phyloP scores from a whole-genome alignment of 2,888 invertebrate genomes.

The Chrysina gloriosa region DNA sequence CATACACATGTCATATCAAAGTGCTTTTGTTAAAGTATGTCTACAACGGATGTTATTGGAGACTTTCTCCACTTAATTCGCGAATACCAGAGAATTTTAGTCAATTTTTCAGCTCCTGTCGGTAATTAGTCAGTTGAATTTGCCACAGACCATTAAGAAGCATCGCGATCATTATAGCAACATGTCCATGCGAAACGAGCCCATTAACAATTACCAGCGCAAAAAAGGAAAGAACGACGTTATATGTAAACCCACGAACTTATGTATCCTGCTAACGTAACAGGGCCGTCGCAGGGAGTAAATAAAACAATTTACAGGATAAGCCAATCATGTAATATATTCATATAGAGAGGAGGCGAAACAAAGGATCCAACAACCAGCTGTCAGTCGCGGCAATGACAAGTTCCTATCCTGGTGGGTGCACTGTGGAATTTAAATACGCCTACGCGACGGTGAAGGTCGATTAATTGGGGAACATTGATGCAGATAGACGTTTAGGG shows the following conservation, averaged over 20 bases:
- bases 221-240: constrained; percentile 23
- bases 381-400: constrained; percentile 49
- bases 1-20: no score
- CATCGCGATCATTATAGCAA: constrained; percentile 24
- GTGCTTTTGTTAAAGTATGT: no score
- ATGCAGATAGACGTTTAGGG: constrained; percentile 32
- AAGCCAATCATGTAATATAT: constrained; percentile 43
- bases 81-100: not conserved
- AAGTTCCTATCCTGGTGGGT: constrained; percentile 56
- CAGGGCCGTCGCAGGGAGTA: constrained; percentile 21
- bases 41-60: not conserved
- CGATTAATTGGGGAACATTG: constrained; percentile 52
- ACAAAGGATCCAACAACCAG: constrained; percentile 52
- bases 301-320: constrained; percentile 41
- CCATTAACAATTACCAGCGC: constrained; percentile 26
- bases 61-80: not conserved
- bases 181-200: constrained; percentile 20
- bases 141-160: constrained; percentile 22
- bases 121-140: constrained; percentile 28
- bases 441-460: constrained; percentile 52
- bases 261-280: constrained; percentile 36
- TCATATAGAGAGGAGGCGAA: constrained; percentile 50
- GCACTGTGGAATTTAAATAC: constrained; percentile 56
- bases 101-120: not conserved
- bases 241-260: not conserved